These are phyloP conservation scores for Mormoops blainvillei DNA, from an alignment of 2,113 vertebrate species.

Conservation along the genomic window DNA sequence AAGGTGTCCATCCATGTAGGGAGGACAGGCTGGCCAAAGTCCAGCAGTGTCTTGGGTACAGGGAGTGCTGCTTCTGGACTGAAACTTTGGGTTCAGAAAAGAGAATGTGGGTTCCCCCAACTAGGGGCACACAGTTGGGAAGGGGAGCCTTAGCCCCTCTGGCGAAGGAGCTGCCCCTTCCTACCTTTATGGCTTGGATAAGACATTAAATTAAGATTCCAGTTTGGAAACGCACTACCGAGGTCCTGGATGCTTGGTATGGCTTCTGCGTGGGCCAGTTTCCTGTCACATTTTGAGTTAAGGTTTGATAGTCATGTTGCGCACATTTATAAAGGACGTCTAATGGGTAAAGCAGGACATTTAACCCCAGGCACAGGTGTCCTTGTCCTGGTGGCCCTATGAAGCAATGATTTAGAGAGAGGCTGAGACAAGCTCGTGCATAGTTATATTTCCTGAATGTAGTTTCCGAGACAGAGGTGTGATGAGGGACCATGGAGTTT, in stretches of 20 bases:
- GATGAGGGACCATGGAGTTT: fast-evolving
- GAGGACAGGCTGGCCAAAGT: not conserved
- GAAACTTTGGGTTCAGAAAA: not conserved
- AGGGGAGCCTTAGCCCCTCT: not conserved
- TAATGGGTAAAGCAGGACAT: not conserved
- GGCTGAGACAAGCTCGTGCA: not conserved
- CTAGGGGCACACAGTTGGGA: not conserved
- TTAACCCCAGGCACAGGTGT: not conserved
- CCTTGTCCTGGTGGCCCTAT: not conserved
- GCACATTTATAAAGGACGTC: not conserved
- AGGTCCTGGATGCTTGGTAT: not conserved
- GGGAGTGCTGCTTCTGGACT: not conserved
- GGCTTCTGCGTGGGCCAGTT: not conserved
- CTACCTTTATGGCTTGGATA: not conserved
- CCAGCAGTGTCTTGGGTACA: fast-evolving
- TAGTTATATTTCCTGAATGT: not conserved
- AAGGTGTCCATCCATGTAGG: not conserved
- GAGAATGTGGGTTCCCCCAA: not conserved
- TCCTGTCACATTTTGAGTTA: not conserved
- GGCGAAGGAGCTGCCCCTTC: not conserved
- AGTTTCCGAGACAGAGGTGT: too few relatives aligned
- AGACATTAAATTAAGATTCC: not conserved
- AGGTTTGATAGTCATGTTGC: not conserved
- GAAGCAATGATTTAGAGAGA: not conserved
- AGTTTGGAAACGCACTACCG: fast-evolving